A percentile compares a stretch with the other conserved stretches of the same genome.
phyloP scores from a whole-genome alignment of 2,888 invertebrate species.

The Alentia gelatinosa region DNA sequence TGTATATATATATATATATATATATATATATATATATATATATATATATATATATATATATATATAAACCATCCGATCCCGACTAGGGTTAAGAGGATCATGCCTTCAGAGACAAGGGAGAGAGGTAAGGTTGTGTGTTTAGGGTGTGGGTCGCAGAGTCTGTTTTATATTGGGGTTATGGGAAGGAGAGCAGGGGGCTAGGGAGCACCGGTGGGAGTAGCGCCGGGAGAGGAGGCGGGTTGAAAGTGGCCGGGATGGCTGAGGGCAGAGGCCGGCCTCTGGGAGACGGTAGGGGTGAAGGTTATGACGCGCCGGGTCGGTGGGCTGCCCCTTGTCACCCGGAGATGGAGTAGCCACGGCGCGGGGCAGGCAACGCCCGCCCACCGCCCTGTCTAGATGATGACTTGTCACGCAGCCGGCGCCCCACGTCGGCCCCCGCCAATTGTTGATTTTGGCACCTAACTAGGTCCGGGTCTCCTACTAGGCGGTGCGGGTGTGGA shows the following conservation, averaged over 20 bases:
- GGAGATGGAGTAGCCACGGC: background rate
- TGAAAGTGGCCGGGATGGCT: background rate
- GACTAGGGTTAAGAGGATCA: too few relatives aligned
- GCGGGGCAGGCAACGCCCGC: background rate
- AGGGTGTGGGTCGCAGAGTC: too few relatives aligned
- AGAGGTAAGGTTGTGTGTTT: too few relatives aligned
- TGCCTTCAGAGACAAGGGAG: too few relatives aligned
- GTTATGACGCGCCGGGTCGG: background rate
- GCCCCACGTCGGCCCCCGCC: background rate
- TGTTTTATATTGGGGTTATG: too few relatives aligned
- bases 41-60: too few relatives aligned
- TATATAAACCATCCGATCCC: too few relatives aligned
- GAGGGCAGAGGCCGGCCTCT: too few relatives aligned
- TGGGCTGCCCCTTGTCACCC: background rate
- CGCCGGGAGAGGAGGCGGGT: background rate
- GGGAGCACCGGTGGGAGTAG: background rate
- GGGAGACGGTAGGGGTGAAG: too few relatives aligned
- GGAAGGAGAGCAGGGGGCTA: background rate
- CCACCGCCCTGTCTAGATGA: background rate
- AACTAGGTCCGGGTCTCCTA: background rate
- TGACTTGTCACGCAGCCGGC: conserved; percentile 7
- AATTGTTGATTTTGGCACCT: conserved; percentile 45
- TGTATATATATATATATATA: too few relatives aligned
- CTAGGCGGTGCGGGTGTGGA: background rate
- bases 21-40: too few relatives aligned